Evolutionary conservation across 2,113 vertebrate species (phyloP), one percentile per base, ranked within the genome.

Genomic region (Stegostoma tigrinum): DNA sequence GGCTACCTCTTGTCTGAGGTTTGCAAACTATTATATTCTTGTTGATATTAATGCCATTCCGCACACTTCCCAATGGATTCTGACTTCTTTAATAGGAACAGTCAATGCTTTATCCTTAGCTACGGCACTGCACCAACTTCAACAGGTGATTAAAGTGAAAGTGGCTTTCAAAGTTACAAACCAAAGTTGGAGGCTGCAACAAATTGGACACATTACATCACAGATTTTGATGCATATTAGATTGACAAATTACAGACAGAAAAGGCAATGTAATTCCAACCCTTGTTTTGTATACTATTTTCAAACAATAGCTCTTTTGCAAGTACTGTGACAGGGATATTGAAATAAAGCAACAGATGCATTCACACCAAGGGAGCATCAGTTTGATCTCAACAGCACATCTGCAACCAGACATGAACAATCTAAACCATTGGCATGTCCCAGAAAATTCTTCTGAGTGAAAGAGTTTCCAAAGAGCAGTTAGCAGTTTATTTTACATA

Each of bases 331-430:
- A 91, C 55, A 34, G 19, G 34, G 5, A 38, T 38, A 14, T 21
- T n/a, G 34, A 66, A 91, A 91, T 91, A 66, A 66, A 91, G 55
- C 30, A 66, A 34, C 7, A n/a, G 55, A 91, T 91, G 30, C 34
- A 21, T 66, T 66, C 89, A 91, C 38, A 19, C 55, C 89, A 66
- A 91, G 55, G 89, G 30, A 91, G 38, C 89, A 66, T 42, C 55
- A 19, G 21, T 38, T 61, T 91, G n/a, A 91, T 66, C 89, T 64
- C 89, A 91, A n/a, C 64, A 91, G n/a, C 38, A 30, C 89, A 66
- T 91, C 55, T 91, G 89, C 89, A 91, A 64, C 89, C 61, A 91
- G n/a, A 38, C 30, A 52, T 91, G 89, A 90, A 90, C 12, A 64
- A 83, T 38, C n/a, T 72, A 14, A 83, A 38, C 38, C n/a, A 17